phyloP scores from a whole-genome alignment of 2,888 invertebrate species.

The Carpatolechia fugitivella region DNA sequence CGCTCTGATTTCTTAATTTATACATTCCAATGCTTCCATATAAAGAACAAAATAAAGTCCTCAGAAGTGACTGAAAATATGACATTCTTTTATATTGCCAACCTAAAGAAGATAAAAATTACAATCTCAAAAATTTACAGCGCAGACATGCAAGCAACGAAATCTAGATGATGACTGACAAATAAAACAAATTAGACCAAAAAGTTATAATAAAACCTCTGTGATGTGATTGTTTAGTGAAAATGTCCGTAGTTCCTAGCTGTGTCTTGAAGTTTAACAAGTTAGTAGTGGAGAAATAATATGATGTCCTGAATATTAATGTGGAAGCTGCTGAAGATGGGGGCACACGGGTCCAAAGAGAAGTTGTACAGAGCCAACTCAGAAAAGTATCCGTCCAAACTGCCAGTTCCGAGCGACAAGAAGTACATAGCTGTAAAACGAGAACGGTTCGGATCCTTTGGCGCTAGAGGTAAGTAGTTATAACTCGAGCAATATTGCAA shows the following conservation, averaged over 20 bases:
- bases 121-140: conserved; percentile 14
- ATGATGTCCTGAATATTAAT: conserved; percentile 56
- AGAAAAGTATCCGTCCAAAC: conserved; percentile 78
- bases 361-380: conserved; percentile 84
- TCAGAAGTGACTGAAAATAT: conserved; percentile 33
- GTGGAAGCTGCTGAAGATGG: conserved; percentile 79
- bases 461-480: conserved; percentile 79
- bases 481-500: too few relatives aligned
- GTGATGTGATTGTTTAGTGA: conserved; percentile 52
- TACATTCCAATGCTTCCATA: neutral
- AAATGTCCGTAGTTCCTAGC: conserved; percentile 41
- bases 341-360: conserved; percentile 88
- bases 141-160: conserved; percentile 17
- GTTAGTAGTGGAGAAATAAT: conserved; percentile 28
- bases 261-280: conserved; percentile 30
- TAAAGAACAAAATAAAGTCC: neutral
- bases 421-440: conserved; percentile 81
- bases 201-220: conserved; percentile 24
- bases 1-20: conserved; percentile 3
- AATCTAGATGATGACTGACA: conserved; percentile 17
- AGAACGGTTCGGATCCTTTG: conserved; percentile 85
- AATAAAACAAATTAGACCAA: conserved; percentile 14
- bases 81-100: conserved; percentile 32
- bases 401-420: conserved; percentile 77
- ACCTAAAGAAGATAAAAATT: conserved; percentile 6